A percentile compares a stretch with the other conserved stretches of the same genome.
phyloP scores from a whole-genome alignment of 2,888 invertebrate genomes.

The Chirona hameri region DNA sequence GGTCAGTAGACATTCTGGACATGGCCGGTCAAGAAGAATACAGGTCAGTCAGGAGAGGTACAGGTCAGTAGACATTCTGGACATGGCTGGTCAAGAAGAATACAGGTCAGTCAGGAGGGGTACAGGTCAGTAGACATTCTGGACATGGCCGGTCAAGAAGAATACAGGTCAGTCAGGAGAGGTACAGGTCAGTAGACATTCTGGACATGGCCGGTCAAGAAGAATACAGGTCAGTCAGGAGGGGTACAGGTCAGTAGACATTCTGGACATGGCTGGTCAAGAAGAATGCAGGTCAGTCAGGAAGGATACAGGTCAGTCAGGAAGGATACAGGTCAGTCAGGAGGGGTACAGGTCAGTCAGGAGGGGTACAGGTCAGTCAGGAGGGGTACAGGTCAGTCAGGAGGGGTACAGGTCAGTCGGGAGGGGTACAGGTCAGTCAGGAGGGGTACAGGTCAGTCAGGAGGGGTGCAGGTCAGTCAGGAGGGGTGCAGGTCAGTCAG shows the following conservation, averaged over 20 bases:
- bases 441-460: constrained; percentile 83
- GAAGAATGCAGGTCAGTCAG: too few relatives aligned
- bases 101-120: constrained; percentile 46
- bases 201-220: constrained; percentile 99
- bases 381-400: too few relatives aligned
- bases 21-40: neutral
- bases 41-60: constrained; percentile 70
- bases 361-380: too few relatives aligned
- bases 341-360: neutral
- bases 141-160: neutral
- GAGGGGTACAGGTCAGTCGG: neutral
- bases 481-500: neutral
- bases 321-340: constrained; percentile 61
- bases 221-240: constrained; percentile 66
- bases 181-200: constrained; percentile 87
- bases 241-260: neutral
- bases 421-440: neutral
- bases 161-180: neutral
- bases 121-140: constrained; percentile 53
- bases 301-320: neutral
- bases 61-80: constrained; percentile 94
- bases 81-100: constrained; percentile 99
- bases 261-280: too few relatives aligned
- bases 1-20: constrained; percentile 96
- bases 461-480: constrained; percentile 49